These are phyloP conservation scores for Thyatira batis DNA, from an alignment of 2,888 invertebrate genomes.

Conservation along the genomic window DNA sequence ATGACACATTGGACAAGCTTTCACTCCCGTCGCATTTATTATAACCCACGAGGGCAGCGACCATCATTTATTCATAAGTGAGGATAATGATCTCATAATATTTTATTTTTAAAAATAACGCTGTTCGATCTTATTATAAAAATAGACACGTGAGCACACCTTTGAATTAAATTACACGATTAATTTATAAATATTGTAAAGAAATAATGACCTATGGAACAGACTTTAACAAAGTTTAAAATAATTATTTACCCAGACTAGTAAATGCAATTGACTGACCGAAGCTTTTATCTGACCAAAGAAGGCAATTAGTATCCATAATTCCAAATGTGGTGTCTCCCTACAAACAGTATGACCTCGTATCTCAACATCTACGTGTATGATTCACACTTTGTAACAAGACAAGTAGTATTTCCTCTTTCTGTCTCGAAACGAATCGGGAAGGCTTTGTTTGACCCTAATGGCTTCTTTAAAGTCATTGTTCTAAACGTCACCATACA, in stretches of 20 bases:
- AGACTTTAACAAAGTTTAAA: too few species aligned
- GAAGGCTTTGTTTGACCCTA: constrained; percentile 22
- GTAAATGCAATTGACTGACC: too few species aligned
- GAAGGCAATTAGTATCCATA: neutral
- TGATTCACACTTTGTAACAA: constrained; percentile 27
- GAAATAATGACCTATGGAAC: too few species aligned
- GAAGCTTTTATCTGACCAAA: too few species aligned
- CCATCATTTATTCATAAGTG: constrained; percentile 1
- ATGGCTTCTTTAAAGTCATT: constrained; percentile 6
- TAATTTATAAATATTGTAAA: too few species aligned
- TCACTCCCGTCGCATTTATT: neutral
- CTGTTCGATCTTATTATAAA: too few species aligned
- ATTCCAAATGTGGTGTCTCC: neutral
- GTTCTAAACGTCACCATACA: constrained; percentile 19
- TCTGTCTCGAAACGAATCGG: constrained; percentile 8
- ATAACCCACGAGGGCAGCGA: neutral
- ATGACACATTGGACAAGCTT: constrained; percentile 7
- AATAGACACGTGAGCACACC: too few species aligned
- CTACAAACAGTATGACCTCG: constrained; percentile 7
- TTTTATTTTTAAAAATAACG: neutral
- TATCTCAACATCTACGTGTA: constrained; percentile 20
- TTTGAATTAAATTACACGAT: too few species aligned
- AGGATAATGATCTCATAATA: neutral
- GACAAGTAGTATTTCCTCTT: constrained; percentile 22
- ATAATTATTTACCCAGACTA: too few species aligned